phyloP scores from a whole-genome alignment of 1,140 invertebrate genomes.

The Anastatus disparis region DNA sequence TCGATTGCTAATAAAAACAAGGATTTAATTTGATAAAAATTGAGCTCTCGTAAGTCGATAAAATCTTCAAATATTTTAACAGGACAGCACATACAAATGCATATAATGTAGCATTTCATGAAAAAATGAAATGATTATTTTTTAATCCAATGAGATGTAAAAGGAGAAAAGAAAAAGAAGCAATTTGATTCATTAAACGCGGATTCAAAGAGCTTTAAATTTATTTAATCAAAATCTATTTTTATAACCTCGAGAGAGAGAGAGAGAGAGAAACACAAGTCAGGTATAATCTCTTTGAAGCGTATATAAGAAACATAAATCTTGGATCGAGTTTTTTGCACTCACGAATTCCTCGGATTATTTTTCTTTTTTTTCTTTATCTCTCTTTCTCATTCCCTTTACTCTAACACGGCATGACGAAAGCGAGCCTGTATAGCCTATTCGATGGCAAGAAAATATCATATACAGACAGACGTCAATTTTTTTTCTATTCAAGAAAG shows the following conservation, averaged over 20 bases:
- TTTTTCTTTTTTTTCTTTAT: background rate
- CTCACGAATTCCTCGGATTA: too few species aligned
- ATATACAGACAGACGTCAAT: background rate
- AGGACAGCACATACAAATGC: background rate
- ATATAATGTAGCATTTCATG: too few species aligned
- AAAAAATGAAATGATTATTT: too few species aligned
- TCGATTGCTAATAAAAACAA: too few species aligned
- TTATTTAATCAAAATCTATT: constrained; percentile 32
- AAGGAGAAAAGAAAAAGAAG: background rate
- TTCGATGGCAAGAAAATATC: background rate
- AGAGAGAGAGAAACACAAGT: constrained; percentile 1
- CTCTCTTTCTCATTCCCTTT: background rate
- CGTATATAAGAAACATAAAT: constrained; percentile 38
- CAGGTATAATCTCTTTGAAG: constrained; percentile 10
- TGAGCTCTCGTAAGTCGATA: background rate
- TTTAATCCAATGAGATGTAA: too few species aligned
- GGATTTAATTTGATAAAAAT: background rate
- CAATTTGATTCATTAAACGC: too few species aligned
- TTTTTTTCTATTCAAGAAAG: too few species aligned
- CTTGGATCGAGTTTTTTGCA: too few species aligned
- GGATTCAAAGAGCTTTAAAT: constrained; percentile 20
- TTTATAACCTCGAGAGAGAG: constrained; percentile 6
- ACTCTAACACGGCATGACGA: background rate
- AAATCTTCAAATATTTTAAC: background rate
- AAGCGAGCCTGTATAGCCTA: background rate